Evolutionary conservation across 2,113 vertebrate genomes (phyloP), one percentile per base, ranked within the genome.

Genomic region (Scartelaos histophorus): DNA sequence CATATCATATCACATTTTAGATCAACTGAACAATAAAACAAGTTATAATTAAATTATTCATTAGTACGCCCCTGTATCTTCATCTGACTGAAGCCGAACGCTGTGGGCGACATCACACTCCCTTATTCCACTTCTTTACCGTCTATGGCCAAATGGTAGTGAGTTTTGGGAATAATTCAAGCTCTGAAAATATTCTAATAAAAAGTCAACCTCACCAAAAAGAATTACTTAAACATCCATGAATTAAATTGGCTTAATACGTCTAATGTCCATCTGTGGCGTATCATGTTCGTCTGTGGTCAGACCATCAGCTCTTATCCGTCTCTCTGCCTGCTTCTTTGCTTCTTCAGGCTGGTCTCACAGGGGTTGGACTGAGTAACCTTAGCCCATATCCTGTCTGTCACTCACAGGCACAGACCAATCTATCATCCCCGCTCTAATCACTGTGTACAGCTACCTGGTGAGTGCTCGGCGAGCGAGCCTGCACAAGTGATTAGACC

Each of bases 361-460:
- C 46, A 72, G 71, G 84, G 74, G 75, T 57, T 25, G 2, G 45
- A 58, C 67, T 51, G 19, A 51, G 70, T 82, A 83, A 84, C 82
- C 78, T 64, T 65, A 82, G 61, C 75, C 75, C 75, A 53, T 74
- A 81, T 77, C 70, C 79, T 51, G 79, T 66, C 78, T 81, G 90
- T 88, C 90, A 90, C 71, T 90, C 84, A 85, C 69, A 62, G 66
- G 58, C 75, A 70, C 69, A 69, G 74, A 88, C 66, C 86, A 73
- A 89, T 92, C 89, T 83, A 84, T 92, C 86, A 91, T 81, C 67
- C 24, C 12, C 22, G 25, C 75, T 76, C 82, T 89, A 90, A 87
- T 90, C 90, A 79, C 74, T 73, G 73, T 47, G 65, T 79, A 83
- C 71, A 79, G 78, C 87, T 80, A 81, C 82, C 47, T 75, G 73